Evolutionary conservation across 2,113 vertebrate genomes (phyloP).

Genomic region (Barbus barbus): DNA sequence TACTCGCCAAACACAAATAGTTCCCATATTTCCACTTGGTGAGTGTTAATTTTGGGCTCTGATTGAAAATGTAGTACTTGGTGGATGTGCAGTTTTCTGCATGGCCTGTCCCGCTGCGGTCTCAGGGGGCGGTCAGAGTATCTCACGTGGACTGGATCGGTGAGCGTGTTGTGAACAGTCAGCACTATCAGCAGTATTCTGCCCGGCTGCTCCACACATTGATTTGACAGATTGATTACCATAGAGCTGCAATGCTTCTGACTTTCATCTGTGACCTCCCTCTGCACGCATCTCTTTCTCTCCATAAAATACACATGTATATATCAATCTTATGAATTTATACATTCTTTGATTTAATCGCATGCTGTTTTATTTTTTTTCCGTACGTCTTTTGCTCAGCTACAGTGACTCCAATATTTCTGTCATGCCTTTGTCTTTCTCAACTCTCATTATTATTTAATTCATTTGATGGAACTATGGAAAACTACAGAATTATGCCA

Average conservation of each 20-base stretch:
- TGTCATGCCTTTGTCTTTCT: background rate
- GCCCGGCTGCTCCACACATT: conserved; percentile 2
- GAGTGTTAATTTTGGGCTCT: background rate
- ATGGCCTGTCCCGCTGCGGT: background rate
- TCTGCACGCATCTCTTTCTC: conserved; percentile 34
- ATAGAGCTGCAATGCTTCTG: conserved; percentile 70
- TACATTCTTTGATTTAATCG: background rate
- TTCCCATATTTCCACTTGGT: background rate
- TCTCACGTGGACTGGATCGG: background rate
- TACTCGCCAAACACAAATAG: background rate
- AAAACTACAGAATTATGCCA: background rate
- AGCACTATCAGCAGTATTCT: conserved; percentile 3
- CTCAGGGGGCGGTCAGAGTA: background rate
- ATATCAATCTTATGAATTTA: background rate
- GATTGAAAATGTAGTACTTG: background rate
- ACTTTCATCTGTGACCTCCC: conserved; percentile 70
- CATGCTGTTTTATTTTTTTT: background rate
- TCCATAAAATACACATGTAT: background rate
- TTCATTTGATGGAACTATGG: background rate
- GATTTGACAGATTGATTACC: conserved; percentile 71
- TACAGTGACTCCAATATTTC: background rate
- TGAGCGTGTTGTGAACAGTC: background rate
- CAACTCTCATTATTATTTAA: background rate
- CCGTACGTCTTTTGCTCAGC: background rate
- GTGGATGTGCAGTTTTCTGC: background rate